phyloP scores from a whole-genome alignment of 2,797 vertebrate genomes.

The Gobio occitaniae region DNA sequence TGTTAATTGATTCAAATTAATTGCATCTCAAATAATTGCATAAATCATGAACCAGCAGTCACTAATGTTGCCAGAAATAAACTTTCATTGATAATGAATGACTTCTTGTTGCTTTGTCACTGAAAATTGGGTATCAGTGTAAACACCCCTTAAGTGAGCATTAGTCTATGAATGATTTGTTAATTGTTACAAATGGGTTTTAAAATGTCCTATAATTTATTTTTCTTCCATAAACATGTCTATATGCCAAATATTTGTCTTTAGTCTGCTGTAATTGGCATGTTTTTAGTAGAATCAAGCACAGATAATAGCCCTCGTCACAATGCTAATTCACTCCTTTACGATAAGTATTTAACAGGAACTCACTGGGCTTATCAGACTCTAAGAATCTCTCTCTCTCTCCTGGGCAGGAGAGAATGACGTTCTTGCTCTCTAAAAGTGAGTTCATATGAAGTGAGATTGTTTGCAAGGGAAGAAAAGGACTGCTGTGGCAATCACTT shows the following conservation, averaged over 20 bases:
- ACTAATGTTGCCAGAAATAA: background rate
- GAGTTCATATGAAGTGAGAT: conserved; percentile 42
- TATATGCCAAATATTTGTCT: conserved; percentile 36
- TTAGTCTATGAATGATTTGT: background rate
- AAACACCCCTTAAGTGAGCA: background rate
- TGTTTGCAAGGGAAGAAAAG: conserved; percentile 63
- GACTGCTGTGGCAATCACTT: conserved; percentile 60
- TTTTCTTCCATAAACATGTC: background rate
- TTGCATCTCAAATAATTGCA: background rate
- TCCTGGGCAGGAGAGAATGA: conserved; percentile 32
- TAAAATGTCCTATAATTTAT: conserved; percentile 3
- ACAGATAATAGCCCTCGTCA: conserved; percentile 75
- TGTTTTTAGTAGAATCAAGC: conserved; percentile 69
- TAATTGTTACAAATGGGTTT: background rate
- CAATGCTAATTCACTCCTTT: conserved; percentile 62
- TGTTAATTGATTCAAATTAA: background rate
- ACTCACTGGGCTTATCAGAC: conserved; percentile 73
- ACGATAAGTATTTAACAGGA: conserved; percentile 77
- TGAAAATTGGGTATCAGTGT: background rate
- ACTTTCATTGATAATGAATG: background rate
- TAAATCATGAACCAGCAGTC: background rate
- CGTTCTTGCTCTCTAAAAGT: conserved; percentile 44
- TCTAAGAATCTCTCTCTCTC: conserved; percentile 72
- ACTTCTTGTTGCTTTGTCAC: background rate
- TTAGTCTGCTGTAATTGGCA: conserved; percentile 61